Conservation (phyloP, 2,888 invertebrate genomes). For the Drosophila affinis region DNA sequence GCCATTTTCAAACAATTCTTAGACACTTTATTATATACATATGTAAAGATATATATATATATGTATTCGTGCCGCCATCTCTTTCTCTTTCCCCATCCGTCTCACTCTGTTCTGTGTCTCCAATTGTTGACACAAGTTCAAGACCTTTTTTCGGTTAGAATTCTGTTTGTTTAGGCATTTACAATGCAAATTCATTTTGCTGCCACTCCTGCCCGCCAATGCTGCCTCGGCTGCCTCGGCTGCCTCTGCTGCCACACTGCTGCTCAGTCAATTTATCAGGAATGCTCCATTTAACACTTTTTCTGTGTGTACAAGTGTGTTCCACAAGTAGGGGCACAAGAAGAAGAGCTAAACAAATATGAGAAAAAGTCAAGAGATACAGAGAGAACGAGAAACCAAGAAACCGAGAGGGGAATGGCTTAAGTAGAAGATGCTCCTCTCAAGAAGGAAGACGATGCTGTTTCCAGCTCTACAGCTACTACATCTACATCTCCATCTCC, state of each 20-base stretch:
- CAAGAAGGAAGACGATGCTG: slow-evolving; percentile 8
- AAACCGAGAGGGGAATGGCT: neutral
- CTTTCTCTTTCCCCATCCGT: too few species aligned
- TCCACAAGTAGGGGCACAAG: slow-evolving; percentile 3
- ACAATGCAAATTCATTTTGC: slow-evolving; percentile 74
- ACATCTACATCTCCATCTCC: slow-evolving; percentile 22
- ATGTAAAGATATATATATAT: too few species aligned
- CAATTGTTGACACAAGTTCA: slow-evolving; percentile 23
- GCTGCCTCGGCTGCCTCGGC: slow-evolving; percentile 34
- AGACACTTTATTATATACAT: neutral
- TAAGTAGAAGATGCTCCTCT: neutral
- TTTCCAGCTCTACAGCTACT: slow-evolving; percentile 8
- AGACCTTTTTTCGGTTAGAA: slow-evolving; percentile 19
- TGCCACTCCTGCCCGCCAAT: neutral
- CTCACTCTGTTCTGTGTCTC: neutral
- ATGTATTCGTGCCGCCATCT: too few species aligned
- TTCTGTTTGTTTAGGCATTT: slow-evolving; percentile 74
- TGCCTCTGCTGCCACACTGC: slow-evolving; percentile 32
- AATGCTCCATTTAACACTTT: slow-evolving; percentile 79
- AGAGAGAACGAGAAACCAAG: neutral
- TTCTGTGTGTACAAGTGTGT: slow-evolving; percentile 16
- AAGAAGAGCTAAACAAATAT: slow-evolving; percentile 44
- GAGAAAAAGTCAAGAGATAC: slow-evolving; percentile 41
- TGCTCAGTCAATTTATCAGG: slow-evolving; percentile 68
- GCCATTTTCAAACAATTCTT: neutral